Percentiles rank a stretch among this genome's conserved stretches.
Conservation (phyloP, 2,797 vertebrate species). For the Corythornis leucogaster region DNA sequence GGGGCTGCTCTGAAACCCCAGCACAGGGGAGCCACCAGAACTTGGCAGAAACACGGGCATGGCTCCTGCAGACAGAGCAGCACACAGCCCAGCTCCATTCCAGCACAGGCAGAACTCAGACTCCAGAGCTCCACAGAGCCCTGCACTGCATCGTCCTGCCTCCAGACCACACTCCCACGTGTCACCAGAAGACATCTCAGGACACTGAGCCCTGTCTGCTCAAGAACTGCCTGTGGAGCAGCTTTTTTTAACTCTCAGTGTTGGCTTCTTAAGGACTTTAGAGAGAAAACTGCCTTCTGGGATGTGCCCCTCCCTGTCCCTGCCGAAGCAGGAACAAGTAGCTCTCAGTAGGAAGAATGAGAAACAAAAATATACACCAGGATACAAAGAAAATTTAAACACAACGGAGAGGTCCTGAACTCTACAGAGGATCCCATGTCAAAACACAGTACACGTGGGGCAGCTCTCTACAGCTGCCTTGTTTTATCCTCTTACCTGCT, state of each 20-base stretch:
- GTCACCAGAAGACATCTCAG: neutral
- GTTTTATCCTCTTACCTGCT: neutral
- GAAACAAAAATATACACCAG: neutral
- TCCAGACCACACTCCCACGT: neutral
- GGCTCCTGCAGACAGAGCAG: neutral
- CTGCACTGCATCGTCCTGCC: accelerated
- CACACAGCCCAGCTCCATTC: neutral
- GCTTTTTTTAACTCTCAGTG: neutral
- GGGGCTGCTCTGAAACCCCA: accelerated
- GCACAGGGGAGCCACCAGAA: neutral
- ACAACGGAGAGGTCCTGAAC: neutral
- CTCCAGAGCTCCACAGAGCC: neutral
- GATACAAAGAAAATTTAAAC: neutral
- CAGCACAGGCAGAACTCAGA: neutral
- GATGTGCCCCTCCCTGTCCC: neutral
- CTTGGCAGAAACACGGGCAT: neutral
- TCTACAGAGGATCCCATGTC: neutral
- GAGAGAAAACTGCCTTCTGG: neutral
- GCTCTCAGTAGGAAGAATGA: neutral
- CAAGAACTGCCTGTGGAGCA: neutral
- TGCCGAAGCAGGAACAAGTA: neutral
- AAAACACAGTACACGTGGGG: neutral
- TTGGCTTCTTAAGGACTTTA: neutral
- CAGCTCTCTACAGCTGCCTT: neutral
- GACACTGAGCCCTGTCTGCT: neutral